Evolutionary conservation across 1,140 invertebrate species (phyloP), one percentile per base, ranked within the genome.

Genomic region (Lanistes nyassanus): DNA sequence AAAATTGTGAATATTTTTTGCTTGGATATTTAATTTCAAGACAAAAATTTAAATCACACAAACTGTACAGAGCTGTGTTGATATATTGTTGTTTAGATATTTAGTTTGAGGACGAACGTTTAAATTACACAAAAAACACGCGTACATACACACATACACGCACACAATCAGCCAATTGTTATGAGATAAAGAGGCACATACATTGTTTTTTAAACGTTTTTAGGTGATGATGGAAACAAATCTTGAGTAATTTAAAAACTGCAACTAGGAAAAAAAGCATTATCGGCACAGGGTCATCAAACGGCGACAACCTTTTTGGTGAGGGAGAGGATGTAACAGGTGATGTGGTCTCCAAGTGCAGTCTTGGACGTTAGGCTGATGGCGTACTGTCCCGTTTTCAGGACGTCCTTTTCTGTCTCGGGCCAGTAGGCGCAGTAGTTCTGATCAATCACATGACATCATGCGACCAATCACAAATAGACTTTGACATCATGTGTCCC

Each of bases 351-450:
- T 21, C 65, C 37, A 37, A 42, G 9, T 36, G 23, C 26, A 37
- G 16, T 21, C 0, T 34, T 39, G 2, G 34, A 23, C 6, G 34
- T 67, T 23, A 67, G 65, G 21, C 19, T 42, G 65, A 67, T 29
- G 0, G 23, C 9, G 65, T 67, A 39, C 3, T 36, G 34, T 39
- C 65, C 65, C 19, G 37, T 67, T 19, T 19, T 67, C 13, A 67
- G 39, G 4, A 42, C 65, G 4, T 67, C 65, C 1, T 21, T 37
- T 16, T 3, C 34, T 5, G 16, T 3, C 37, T 29, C 7, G 3
- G 65, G 65, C 65, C 65, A 67, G 65, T 42, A 67, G 19, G 11
- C 36, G 42, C 39, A 67, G 65, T 36, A 67, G 19, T n/a, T 29
- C 65, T 67, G 65, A n/a, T 9, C 39, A 67, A 26, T 31, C 29